Conservation (phyloP, 1,140 invertebrate species). For the Phenacoccus solenopsis region DNA sequence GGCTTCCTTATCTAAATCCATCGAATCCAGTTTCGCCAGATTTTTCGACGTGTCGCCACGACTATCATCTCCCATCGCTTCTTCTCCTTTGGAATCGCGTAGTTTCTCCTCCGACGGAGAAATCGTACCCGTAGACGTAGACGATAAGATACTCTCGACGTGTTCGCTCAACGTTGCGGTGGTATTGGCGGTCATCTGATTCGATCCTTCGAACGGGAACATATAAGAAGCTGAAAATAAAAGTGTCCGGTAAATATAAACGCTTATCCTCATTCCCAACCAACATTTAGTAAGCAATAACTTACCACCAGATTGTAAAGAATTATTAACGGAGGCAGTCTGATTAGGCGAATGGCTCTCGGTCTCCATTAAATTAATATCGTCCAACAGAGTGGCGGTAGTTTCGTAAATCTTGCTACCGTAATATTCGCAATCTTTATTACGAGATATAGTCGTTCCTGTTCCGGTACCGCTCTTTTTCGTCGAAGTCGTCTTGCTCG, state of each 20-base stretch:
- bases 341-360: conserved; percentile 8
- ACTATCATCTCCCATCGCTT: not conserved
- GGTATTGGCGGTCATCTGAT: not conserved
- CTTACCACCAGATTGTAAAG: not conserved
- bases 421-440: conserved; percentile 14
- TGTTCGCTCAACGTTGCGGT: not conserved
- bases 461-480: conserved; percentile 3
- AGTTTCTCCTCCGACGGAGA: not conserved
- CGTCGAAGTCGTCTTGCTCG: not conserved
- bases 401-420: conserved; percentile 6
- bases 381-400: not conserved
- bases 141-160: conserved; percentile 4
- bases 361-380: conserved; percentile 10
- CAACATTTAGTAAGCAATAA: not conserved
- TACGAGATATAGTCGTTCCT: not conserved
- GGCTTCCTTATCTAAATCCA: conserved; percentile 4
- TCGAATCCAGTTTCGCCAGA: not conserved
- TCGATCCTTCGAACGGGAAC: conserved; percentile 8
- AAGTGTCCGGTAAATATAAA: not conserved
- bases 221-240: not conserved
- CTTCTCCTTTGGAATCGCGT: not conserved
- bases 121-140: not conserved
- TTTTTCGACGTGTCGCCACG: not conserved
- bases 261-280: too few species aligned
- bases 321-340: not conserved